Evolutionary conservation across 1,140 invertebrate species (phyloP), one percentile per base, ranked within the genome.

Genomic region (Panagrolaimus sp.): DNA sequence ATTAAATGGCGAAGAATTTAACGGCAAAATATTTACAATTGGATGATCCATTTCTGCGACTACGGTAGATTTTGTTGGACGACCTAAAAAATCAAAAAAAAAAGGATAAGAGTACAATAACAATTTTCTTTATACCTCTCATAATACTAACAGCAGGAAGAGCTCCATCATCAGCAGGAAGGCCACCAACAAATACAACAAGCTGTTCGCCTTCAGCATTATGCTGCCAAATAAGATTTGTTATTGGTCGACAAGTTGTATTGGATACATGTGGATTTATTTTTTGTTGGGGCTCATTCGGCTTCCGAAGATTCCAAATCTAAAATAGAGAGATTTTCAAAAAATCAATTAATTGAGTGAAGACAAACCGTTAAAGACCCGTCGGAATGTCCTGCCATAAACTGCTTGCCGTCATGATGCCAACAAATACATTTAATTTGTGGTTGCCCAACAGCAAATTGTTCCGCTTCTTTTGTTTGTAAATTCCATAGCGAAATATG

Each of bases 11-110:
- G 90, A 93, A 84, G 96, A 91, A 85, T 91, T 95, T 23, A 83
- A 63, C 1, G 78, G 63, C 25, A 97, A 89, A 87, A 98, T 98
- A 87, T 96, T 94, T 63, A 98, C 88, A 63, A 99, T 93, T 82
- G 90, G 91, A 85, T 97, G 92, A 82, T 98, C 96, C 96, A 99
- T 98, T 87, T 98, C 94, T 74, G 98, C 86, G 63, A 97, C 93
- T 1, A 94, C 97, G 47, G 92, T 96, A 71, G 90, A 91, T 86
- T 57, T 57, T 5, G 31, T 38, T 38, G 31, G 31, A 2, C 31
- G 31, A 4, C 31, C 31, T 38, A 38, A 38, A 38, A 38, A 38
- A 4, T 2, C 7, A 38, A 38, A 38, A n/a, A n/a, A n/a, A n/a
- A n/a, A n/a, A n/a, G n/a, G n/a, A n/a, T 38, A 38, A 38, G 31